Evolutionary conservation across 2,888 invertebrate genomes (phyloP).

Genomic region (Venusia cambrica): DNA sequence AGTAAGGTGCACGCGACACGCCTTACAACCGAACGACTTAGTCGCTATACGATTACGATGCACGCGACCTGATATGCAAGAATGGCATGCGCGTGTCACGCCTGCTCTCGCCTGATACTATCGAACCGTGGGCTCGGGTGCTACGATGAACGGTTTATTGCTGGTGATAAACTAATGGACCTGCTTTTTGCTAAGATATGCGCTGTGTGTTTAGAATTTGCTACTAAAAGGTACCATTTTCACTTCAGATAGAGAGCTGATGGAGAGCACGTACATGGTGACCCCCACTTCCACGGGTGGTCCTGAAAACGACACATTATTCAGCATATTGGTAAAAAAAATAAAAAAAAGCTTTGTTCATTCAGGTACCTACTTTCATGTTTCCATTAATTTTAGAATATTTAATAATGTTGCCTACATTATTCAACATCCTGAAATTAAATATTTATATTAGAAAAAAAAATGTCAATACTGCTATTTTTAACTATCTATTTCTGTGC

Average conservation of each 20-base stretch:
- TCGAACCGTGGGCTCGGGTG: slow-evolving; percentile 78
- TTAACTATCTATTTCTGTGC: too few relatives aligned
- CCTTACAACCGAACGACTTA: slow-evolving; percentile 3
- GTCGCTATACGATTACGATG: slow-evolving; percentile 11
- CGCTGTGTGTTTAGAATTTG: slow-evolving; percentile 70
- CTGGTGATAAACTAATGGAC: slow-evolving; percentile 74
- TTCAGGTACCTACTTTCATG: too few relatives aligned
- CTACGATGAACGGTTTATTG: slow-evolving; percentile 78
- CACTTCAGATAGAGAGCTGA: slow-evolving; percentile 92
- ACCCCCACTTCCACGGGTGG: slow-evolving; percentile 91
- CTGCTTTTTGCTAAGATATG: slow-evolving; percentile 68
- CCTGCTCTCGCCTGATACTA: slow-evolving; percentile 46
- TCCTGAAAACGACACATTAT: slow-evolving; percentile 83
- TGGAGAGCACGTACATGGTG: slow-evolving; percentile 92
- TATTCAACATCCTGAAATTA: too few relatives aligned
- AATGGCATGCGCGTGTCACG: slow-evolving; percentile 39
- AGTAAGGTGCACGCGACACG: slow-evolving; percentile 16
- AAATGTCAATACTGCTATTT: too few relatives aligned
- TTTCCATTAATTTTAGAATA: too few relatives aligned
- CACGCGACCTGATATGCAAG: slow-evolving; percentile 28
- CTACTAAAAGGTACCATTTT: slow-evolving; percentile 83
- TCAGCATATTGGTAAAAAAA: slow-evolving; percentile 35
- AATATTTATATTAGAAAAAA: too few relatives aligned
- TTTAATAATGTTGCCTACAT: too few relatives aligned
- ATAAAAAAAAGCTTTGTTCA: not conserved